A percentile compares a stretch with the other conserved stretches of the same genome.
phyloP scores from a whole-genome alignment of 2,888 invertebrate genomes.

The Lydus trimaculatus region DNA sequence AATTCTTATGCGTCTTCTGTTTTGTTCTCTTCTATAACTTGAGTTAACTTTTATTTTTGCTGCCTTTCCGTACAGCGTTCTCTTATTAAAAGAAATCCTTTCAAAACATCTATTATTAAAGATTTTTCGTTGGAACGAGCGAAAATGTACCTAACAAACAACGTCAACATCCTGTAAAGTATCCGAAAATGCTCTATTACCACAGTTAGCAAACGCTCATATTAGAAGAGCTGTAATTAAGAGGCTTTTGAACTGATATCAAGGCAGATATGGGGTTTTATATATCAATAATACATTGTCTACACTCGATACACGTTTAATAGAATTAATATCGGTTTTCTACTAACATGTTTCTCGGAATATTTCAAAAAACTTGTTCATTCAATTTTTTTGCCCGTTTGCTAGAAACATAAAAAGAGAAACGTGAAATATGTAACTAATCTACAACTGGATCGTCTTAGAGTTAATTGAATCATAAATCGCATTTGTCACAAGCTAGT shows the following conservation, averaged over 20 bases:
- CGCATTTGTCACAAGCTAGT: conserved; percentile 6
- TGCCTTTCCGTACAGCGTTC: conserved; percentile 8
- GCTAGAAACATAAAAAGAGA: neutral
- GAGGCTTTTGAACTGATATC: conserved; percentile 30
- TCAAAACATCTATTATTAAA: conserved; percentile 28
- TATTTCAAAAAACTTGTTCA: neutral
- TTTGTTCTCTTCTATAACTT: neutral
- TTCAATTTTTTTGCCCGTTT: neutral
- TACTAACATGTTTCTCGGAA: conserved; percentile 13
- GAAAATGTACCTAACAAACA: conserved; percentile 25
- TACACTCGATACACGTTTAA: conserved; percentile 15
- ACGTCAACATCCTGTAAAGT: conserved; percentile 21
- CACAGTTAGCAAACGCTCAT: conserved; percentile 15
- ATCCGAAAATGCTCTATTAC: neutral
- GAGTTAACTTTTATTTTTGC: conserved; percentile 3
- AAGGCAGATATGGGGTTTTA: conserved; percentile 29
- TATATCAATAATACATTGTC: conserved; percentile 24
- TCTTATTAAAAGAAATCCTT: conserved; percentile 23
- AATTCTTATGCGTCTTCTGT: conserved; percentile 1
- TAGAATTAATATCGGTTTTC: conserved; percentile 27
- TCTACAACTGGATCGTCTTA: neutral
- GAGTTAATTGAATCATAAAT: conserved; percentile 7
- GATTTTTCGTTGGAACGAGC: conserved; percentile 21
- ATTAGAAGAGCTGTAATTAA: conserved; percentile 29
- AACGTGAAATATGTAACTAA: conserved; percentile 3